Conservation (phyloP, 2,888 invertebrate genomes). For the Bellardia bayeri region DNA sequence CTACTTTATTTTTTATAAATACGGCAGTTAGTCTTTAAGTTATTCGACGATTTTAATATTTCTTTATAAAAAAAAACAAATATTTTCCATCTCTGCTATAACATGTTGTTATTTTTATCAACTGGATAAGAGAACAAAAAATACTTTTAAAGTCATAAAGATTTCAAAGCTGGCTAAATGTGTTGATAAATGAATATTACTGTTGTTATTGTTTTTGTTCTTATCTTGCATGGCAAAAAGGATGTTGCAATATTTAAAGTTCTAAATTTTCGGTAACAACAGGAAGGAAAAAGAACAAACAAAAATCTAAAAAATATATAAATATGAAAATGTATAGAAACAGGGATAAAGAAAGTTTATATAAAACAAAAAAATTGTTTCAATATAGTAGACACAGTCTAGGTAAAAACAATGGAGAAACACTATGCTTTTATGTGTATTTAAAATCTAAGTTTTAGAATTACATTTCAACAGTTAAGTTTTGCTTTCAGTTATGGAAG, state of each 20-base stretch:
- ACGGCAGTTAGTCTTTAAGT: too few relatives aligned
- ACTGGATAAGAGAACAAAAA: neutral
- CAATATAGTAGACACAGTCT: neutral
- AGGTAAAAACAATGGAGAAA: neutral
- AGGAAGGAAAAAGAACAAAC: neutral
- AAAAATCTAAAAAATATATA: neutral
- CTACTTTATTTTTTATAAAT: too few relatives aligned
- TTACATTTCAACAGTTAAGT: too few relatives aligned
- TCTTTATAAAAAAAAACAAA: too few relatives aligned
- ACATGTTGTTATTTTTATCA: slow-evolving; percentile 26
- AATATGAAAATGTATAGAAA: slow-evolving; percentile 17
- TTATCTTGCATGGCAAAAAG: neutral
- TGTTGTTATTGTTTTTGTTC: slow-evolving; percentile 17
- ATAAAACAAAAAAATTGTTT: slow-evolving; percentile 14
- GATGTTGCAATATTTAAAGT: slow-evolving; percentile 12
- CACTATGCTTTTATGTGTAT: too few relatives aligned
- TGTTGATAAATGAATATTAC: slow-evolving; percentile 64
- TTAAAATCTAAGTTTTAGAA: too few relatives aligned
- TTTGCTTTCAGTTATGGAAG: too few relatives aligned
- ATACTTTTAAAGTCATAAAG: slow-evolving; percentile 43
- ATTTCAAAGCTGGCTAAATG: slow-evolving; percentile 59
- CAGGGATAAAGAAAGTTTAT: neutral
- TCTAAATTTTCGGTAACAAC: slow-evolving; percentile 38
- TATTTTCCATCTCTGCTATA: too few relatives aligned
- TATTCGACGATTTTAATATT: too few relatives aligned